Evolutionary conservation across 2,888 invertebrate genomes (phyloP), one percentile per base, ranked within the genome.

Genomic region (Agrilus biguttatus): DNA sequence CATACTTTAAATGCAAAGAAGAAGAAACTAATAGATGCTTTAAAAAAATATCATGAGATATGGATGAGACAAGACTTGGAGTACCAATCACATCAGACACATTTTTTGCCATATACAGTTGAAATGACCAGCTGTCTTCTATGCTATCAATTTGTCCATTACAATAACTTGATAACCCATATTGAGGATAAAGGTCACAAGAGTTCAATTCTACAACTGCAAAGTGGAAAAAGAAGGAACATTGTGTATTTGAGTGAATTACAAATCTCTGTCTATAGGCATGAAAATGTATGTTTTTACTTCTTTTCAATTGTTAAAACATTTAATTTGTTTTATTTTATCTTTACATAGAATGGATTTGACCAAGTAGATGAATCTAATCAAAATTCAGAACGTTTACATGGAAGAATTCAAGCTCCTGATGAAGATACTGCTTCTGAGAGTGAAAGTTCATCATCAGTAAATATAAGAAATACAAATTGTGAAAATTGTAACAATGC

Each of bases 1-100:
- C 61, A 61, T 49, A 41, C 53, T 14, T 50, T 43, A 39, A 44
- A 32, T 19, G 49, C 53, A 6, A 13, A 34, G 2, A 48, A 40
- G 14, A 13, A 37, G 3, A 13, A 10, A 10, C 44, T 45, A 34
- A 7, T 50, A 6, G 37, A 43, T 17, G 41, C 43, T 12, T 39
- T 59, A n/a, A 41, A 42, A 33, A 47, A 45, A 14, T 62, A 57
- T 40, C 61, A 62, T 45, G 51, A 55, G 17, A 45, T 47, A 33
- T 62, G 58, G 52, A 41, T 49, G 7, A 53, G 47, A 37, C 50
- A 55, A 41, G 60, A 60, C 14, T 33, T 43, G 1, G 19, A 34
- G 5, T 52, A 52, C 45, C 61, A 62, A 43, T 53, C 57, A 6
- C 60, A 60, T 45, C 61, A 60, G 50, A 50, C 56, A 10, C 55